These are phyloP conservation scores for Carcina quercana DNA, from an alignment of 2,888 invertebrate species.

Conservation along the genomic window DNA sequence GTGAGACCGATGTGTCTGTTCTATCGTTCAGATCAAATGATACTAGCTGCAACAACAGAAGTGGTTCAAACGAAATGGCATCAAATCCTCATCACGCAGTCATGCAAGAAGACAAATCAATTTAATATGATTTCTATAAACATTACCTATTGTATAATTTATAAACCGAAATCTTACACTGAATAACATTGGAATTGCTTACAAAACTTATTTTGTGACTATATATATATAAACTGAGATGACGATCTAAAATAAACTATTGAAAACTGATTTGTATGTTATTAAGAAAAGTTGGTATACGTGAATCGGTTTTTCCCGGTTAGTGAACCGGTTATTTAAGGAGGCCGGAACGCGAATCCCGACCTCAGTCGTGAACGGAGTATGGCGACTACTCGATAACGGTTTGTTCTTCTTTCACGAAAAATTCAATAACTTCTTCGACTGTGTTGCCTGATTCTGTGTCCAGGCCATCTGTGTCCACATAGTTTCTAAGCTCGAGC, in stretches of 20 bases:
- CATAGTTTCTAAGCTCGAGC: slow-evolving; percentile 88
- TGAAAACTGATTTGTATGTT: slow-evolving; percentile 26
- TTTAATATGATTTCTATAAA: slow-evolving; percentile 71
- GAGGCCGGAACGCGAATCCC: slow-evolving; percentile 40
- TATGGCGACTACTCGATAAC: slow-evolving; percentile 80
- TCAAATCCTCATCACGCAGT: too few relatives aligned
- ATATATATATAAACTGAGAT: slow-evolving; percentile 26
- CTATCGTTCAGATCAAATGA: too few relatives aligned
- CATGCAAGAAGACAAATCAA: slow-evolving; percentile 68
- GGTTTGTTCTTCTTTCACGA: slow-evolving; percentile 95
- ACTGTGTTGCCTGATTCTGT: slow-evolving; percentile 90
- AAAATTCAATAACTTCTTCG: slow-evolving; percentile 97
- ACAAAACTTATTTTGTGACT: slow-evolving; percentile 32
- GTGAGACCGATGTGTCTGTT: too few relatives aligned
- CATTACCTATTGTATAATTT: slow-evolving; percentile 66
- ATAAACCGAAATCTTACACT: slow-evolving; percentile 53
- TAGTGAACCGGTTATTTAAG: slow-evolving; percentile 14
- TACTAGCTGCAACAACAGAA: too few relatives aligned
- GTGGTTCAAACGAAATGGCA: too few relatives aligned
- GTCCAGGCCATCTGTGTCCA: slow-evolving; percentile 95
- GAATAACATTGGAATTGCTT: slow-evolving; percentile 40
- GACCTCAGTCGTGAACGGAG: slow-evolving; percentile 40
- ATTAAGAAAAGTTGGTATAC: slow-evolving; percentile 27
- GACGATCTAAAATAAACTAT: slow-evolving; percentile 50
- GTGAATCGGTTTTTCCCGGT: slow-evolving; percentile 12